Evolutionary conservation across 2,888 invertebrate species (phyloP), one percentile per base, ranked within the genome.

Genomic region (Sturmia bella): DNA sequence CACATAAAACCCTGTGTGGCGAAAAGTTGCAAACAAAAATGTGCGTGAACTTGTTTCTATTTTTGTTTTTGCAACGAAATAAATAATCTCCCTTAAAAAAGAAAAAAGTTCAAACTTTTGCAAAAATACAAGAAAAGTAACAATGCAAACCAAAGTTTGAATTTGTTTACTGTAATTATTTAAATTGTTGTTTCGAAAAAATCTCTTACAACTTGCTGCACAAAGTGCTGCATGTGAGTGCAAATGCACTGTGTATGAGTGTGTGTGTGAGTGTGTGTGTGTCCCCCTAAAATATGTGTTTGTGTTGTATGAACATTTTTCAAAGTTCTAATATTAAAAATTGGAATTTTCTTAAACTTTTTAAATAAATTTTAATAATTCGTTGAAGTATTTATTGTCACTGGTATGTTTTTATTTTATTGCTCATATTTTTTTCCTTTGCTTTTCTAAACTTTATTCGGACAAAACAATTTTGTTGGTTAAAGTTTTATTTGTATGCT

Each of bases 91-190:
- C 9, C 9, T 32, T 32, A 7, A 32, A 32, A 5, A 39, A 32
- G 15, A 39, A 59, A 68, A 13, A 39, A 63, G 11, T 66, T 45
- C 21, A 59, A 66, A 66, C 72, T 52, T 52, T 66, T 57, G 52
- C n/a, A 57, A 78, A 78, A 66, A 66, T 52, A 12, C 41, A 21
- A 15, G 37, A 74, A 21, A 13, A 41, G 39, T 77, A 82, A 74
- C 59, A 74, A 74, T 82, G 77, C 78, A 78, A 82, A 82, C 77
- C 69, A 56, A 82, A 82, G 69, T 69, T 70, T 70, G 52, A 78
- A 78, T 74, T 64, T 57, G 43, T 70, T 78, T 24, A 41, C 63
- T 43, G 52, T 45, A 69, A 69, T 76, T 54, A 63, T 69, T 76
- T 45, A 48, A 50, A 27, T 76, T 76, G 52, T 75, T 75, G 69